A percentile compares a stretch with the other conserved stretches of the same genome.
phyloP scores from a whole-genome alignment of 2,888 invertebrate genomes.

The Conomelus anceps region DNA sequence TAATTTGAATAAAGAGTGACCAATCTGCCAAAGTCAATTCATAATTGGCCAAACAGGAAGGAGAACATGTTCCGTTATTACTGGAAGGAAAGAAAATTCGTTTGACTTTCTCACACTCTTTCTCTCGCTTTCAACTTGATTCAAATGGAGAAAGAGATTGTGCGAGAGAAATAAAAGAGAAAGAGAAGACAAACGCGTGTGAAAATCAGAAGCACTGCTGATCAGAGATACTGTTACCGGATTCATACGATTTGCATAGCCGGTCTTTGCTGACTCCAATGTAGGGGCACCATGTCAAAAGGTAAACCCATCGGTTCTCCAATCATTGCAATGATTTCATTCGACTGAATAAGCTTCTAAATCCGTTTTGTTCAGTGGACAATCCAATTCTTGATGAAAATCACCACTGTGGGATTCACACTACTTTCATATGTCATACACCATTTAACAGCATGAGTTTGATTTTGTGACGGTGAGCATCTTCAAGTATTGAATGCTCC shows the following conservation, averaged over 20 bases:
- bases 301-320: background rate
- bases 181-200: background rate
- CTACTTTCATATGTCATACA: no score
- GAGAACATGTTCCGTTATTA: background rate
- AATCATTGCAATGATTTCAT: background rate
- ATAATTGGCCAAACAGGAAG: background rate
- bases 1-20: background rate
- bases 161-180: background rate
- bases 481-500: no score
- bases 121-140: background rate
- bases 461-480: no score
- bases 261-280: background rate
- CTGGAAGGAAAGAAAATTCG: background rate
- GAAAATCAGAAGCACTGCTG: background rate
- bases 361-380: no score
- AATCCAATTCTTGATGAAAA: no score
- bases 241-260: background rate
- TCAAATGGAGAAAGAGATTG: background rate
- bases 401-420: no score
- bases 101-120: background rate
- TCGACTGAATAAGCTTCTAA: background rate
- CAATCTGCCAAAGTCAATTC: background rate
- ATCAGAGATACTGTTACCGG: background rate
- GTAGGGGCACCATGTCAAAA: background rate
- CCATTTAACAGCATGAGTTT: no score